Evolutionary conservation across 2,113 vertebrate genomes (phyloP), one percentile per base, ranked within the genome.

Genomic region (Tricholaema leucomelas): DNA sequence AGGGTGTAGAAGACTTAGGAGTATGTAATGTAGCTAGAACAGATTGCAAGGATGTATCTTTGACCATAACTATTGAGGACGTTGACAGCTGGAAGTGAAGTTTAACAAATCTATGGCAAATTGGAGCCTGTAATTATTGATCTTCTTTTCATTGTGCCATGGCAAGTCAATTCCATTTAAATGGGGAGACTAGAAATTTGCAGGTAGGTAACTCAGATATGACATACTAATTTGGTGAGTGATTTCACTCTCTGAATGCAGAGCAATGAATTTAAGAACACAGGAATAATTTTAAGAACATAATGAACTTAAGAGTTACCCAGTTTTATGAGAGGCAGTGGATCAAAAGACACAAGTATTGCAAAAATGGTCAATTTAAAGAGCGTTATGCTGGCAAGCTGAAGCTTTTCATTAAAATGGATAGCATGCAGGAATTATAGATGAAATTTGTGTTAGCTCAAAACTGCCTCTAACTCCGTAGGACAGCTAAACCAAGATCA

Each of bases 301-400:
- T 91, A 93, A 96, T 89, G 93, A 94, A 96, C 87, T 85, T 74
- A 92, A 91, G 91, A 79, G 54, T 92, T 93, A 94, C 48, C 58
- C 60, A 61, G 70, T 91, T 95, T 95, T 93, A 93, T 65, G 89
- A 64, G 91, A 91, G 42, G 79, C 87, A 75, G 81, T 89, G 72
- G 92, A 96, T 95, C 72, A 91, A 90, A 94, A 92, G 81, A 69
- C 58, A 42, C 40, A 71, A 80, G 61, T 67, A 21, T 75, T 65
- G 54, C 72, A 91, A 64, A 48, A 65, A 71, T 93, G 81, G 84
- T 82, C 92, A 85, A 83, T 95, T 96, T 93, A 93, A 96, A 93
- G 72, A 89, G 35, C 6, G 12, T 91, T 95, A 91, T 1, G 17
- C 69, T 93, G 85, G 64, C 85, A 91, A 93, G 42, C 61, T 89